These are phyloP conservation scores for Archips xylosteana DNA, from an alignment of 2,888 invertebrate genomes.

Conservation along the genomic window DNA sequence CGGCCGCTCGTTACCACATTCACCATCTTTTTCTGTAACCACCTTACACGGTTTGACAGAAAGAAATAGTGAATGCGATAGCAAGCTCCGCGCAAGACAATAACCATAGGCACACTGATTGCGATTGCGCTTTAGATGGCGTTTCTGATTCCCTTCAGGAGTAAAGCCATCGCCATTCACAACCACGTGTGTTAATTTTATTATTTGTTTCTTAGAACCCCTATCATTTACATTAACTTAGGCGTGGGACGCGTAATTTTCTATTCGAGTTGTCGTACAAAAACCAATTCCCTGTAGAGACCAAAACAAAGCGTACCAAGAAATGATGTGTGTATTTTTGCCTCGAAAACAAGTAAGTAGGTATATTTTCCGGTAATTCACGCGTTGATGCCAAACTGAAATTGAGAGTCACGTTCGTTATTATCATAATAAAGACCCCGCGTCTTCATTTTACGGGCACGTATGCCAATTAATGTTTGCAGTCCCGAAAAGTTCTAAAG, in stretches of 20 bases:
- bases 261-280: neutral
- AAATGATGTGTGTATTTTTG: conserved; percentile 1
- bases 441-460: conserved; percentile 49
- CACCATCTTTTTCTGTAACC: too few relatives aligned
- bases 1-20: too few relatives aligned
- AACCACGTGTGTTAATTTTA: neutral
- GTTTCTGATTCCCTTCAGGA: too few relatives aligned
- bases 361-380: conserved; percentile 30
- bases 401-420: conserved; percentile 64
- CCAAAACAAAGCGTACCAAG: conserved; percentile 6
- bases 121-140: too few relatives aligned
- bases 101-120: too few relatives aligned
- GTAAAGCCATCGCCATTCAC: too few relatives aligned
- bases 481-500: conserved; percentile 17
- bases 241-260: neutral
- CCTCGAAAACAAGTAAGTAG: conserved; percentile 19
- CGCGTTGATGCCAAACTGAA: conserved; percentile 59
- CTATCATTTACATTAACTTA: neutral
- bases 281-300: conserved; percentile 11
- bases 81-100: too few relatives aligned
- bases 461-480: conserved; percentile 41
- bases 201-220: neutral
- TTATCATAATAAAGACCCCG: conserved; percentile 63
- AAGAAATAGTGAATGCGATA: too few relatives aligned
- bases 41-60: too few relatives aligned